Conservation (phyloP, 2,113 vertebrate genomes). For the Malurus cyaneus region DNA sequence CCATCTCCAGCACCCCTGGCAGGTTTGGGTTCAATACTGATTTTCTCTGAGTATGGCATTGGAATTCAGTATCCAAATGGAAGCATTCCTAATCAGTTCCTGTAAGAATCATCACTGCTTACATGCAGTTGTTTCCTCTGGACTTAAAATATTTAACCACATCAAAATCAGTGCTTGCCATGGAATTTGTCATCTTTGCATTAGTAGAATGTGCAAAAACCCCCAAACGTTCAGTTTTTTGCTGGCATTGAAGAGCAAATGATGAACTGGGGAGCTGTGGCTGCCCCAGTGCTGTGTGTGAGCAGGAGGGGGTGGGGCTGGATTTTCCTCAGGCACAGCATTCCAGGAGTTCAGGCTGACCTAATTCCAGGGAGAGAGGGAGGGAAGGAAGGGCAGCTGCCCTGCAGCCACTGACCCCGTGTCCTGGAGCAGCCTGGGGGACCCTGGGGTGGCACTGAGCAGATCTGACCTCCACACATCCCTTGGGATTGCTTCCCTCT, state of each 20-base stretch:
- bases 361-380: neutral
- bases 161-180: neutral
- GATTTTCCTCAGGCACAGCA: neutral
- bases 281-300: neutral
- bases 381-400: neutral
- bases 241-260: neutral
- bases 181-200: neutral
- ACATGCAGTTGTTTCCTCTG: neutral
- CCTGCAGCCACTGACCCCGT: conserved; percentile 1
- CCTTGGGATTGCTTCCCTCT: neutral
- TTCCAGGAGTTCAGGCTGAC: neutral
- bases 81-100: neutral
- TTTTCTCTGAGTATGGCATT: neutral
- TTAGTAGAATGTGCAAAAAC: neutral
- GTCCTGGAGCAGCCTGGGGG: neutral
- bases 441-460: neutral
- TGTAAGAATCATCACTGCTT: neutral
- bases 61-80: neutral
- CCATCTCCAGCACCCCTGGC: neutral
- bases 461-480: conserved; percentile 30
- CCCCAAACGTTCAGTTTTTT: neutral
- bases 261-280: neutral
- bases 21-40: neutral
- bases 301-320: neutral
- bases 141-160: neutral